Conservation (phyloP, 2,113 vertebrate species). For the Vireo altiloquus region DNA sequence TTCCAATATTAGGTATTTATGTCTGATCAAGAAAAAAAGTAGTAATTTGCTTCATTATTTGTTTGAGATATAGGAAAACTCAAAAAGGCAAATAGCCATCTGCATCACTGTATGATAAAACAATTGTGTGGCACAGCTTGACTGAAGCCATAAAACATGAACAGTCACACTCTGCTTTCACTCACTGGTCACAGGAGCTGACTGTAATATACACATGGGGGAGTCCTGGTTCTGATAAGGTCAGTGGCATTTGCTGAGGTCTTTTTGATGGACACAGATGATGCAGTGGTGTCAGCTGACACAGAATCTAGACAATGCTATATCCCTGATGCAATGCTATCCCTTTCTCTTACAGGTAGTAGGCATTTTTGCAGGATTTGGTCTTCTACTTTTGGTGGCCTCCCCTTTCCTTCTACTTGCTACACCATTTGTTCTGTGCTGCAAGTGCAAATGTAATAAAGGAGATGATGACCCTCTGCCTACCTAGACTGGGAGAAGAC, state of each 20-base stretch:
- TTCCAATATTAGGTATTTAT: background rate
- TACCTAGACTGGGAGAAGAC: conserved; percentile 73
- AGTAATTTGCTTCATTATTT: background rate
- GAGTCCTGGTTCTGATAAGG: background rate
- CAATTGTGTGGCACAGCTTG: background rate
- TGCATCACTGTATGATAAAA: background rate
- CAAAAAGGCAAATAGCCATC: background rate
- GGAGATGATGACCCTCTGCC: conserved; percentile 95
- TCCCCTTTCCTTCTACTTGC: conserved; percentile 95
- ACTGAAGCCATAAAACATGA: background rate
- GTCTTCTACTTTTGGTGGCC: conserved; percentile 92
- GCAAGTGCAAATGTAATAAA: conserved; percentile 98
- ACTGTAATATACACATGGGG: fast-evolving
- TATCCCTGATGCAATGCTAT: background rate
- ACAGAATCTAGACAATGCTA: background rate
- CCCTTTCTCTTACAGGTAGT: conserved; percentile 81
- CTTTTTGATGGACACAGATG: background rate
- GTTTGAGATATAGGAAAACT: background rate
- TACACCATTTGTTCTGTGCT: conserved; percentile 96
- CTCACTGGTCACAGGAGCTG: background rate
- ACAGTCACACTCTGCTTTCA: background rate
- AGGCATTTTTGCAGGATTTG: conserved; percentile 97
- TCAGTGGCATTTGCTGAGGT: background rate
- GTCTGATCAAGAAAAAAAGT: background rate
- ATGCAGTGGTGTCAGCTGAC: background rate